Base-by-base conservation (phyloP, 2,113 vertebrate genomes). In the Corythaeola cristata region DNA sequence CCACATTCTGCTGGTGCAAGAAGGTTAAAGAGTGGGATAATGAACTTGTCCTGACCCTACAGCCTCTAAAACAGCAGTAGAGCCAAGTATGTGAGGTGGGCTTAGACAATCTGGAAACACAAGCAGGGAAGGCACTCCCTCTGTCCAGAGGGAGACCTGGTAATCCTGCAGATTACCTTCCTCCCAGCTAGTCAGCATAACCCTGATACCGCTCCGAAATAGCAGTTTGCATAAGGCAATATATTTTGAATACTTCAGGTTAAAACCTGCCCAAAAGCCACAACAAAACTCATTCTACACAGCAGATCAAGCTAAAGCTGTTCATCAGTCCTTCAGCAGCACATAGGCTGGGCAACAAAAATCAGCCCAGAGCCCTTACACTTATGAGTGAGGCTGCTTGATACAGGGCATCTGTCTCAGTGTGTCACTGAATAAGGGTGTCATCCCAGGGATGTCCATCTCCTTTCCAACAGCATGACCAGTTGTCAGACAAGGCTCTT, bases 371-470 rank as follows among this genome's bases (percentile, higher is more conserved):
- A 79, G 44, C 63, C 83, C n/a, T 73, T 21, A 26, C 9, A 17
- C 32, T 24, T 23, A 2, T 0, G 6, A n/a, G 41, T 2, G 1
- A 68, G 62, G 83, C 21, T 78, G 27, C 24, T 63, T 10, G 22
- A 41, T 35, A 27, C 23, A 44, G 74, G 41, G 16, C 11, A n/a
- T 9, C 9, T 18, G 10, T 27, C 33, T 47, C 39, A 37, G 35
- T 14, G 20, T 35, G 39, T 24, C 75, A 72, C 64, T 45, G 75
- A 56, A 39, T 45, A 86, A 27, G 37, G 12, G 5, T 24, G 20
- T 16, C 62, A 78, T 27, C 33, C 15, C 47, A 59, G 28, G 20
- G 13, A 58, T 15, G 2, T 8, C 24, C 27, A 24, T 41, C 28
- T 66, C 59, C 59, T 49, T 72, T 49, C 32, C 74, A 39, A 23